Conservation (phyloP, 2,113 vertebrate species). For the Perca fluviatilis region DNA sequence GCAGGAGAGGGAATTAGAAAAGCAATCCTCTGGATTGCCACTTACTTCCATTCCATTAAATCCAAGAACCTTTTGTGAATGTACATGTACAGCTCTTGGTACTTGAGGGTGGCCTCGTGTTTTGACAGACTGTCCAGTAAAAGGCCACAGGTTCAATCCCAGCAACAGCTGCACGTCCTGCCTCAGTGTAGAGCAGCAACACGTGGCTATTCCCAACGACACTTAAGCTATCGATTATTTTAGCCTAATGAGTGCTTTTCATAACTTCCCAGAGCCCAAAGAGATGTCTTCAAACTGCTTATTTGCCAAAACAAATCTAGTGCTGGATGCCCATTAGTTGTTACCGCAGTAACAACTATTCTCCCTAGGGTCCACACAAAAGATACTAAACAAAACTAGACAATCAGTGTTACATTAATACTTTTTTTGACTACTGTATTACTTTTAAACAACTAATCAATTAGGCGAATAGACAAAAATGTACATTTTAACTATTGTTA, state of each 20-base stretch:
- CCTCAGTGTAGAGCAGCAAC: not conserved
- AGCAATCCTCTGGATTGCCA: not conserved
- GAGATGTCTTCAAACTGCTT: not conserved
- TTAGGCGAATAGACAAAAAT: not conserved
- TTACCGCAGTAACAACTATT: no score
- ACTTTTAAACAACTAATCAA: not conserved
- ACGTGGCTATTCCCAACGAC: not conserved
- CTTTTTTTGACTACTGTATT: no score
- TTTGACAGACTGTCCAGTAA: not conserved
- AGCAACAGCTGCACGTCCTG: conserved; percentile 15
- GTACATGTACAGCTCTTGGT: not conserved
- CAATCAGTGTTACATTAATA: no score
- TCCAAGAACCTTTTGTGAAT: not conserved
- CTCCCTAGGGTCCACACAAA: no score
- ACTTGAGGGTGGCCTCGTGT: not conserved
- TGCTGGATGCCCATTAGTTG: not conserved
- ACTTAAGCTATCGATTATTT: not conserved
- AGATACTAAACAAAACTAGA: no score
- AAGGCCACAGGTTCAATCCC: conserved; percentile 14
- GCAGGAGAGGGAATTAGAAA: no score
- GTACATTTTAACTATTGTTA: no score
- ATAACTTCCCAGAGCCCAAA: not conserved
- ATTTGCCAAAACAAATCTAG: no score
- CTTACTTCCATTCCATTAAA: not conserved
- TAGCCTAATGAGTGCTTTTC: not conserved